Conservation (phyloP, 2,113 vertebrate species). For the Marmota monax region DNA sequence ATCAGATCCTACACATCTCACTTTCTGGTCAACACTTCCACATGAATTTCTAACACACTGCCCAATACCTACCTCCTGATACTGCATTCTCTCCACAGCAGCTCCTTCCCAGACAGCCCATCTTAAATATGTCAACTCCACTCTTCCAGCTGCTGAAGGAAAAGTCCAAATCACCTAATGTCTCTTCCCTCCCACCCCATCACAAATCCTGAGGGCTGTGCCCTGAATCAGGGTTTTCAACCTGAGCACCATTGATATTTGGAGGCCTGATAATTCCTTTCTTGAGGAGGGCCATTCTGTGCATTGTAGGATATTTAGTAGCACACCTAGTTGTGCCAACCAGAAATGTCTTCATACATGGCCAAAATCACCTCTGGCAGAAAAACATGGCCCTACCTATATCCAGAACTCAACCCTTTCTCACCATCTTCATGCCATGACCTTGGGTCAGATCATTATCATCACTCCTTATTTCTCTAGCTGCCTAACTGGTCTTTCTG, state of each 20-base stretch:
- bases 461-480: neutral
- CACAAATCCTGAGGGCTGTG: neutral
- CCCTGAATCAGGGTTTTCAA: neutral
- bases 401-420: neutral
- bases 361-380: neutral
- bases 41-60: neutral
- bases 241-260: neutral
- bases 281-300: neutral
- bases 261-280: neutral
- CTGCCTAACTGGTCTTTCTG: neutral
- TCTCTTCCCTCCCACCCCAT: neutral
- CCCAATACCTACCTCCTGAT: neutral
- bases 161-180: neutral
- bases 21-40: neutral
- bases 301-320: neutral
- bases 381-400: neutral
- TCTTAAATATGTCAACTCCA: neutral
- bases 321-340: neutral
- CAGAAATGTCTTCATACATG: neutral
- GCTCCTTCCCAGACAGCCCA: neutral
- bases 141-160: neutral
- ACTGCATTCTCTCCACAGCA: no score
- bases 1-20: neutral
- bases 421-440: neutral
- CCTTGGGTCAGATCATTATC: neutral